phyloP scores from a whole-genome alignment of 2,797 vertebrate genomes.

The Uromys caudimaculatus region DNA sequence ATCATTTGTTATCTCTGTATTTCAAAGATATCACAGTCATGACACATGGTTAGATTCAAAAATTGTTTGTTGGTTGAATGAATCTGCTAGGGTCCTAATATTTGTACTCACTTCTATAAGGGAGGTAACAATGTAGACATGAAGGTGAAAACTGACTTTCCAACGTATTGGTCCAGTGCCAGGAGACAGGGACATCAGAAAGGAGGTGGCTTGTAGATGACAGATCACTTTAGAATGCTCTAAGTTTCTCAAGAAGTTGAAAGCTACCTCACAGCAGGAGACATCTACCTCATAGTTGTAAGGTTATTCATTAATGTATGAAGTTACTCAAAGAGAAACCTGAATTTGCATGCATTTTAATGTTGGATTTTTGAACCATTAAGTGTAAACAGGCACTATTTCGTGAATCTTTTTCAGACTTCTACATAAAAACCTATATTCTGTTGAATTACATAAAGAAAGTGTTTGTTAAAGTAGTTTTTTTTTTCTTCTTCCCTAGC shows the following conservation, averaged over 20 bases:
- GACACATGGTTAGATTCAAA: slow-evolving; percentile 8
- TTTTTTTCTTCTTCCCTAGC: neutral
- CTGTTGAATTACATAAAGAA: neutral
- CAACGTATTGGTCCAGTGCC: neutral
- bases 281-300: slow-evolving; percentile 32
- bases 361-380: slow-evolving; percentile 49
- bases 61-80: slow-evolving; percentile 2
- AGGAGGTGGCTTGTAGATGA: neutral
- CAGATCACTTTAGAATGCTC: slow-evolving; percentile 5
- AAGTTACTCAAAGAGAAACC: neutral
- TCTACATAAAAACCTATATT: slow-evolving; percentile 39
- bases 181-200: neutral
- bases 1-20: slow-evolving; percentile 17
- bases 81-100: slow-evolving; percentile 11
- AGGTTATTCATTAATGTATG: slow-evolving; percentile 18
- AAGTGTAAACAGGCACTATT: slow-evolving; percentile 10
- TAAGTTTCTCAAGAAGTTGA: neutral
- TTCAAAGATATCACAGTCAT: neutral
- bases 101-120: neutral
- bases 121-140: neutral
- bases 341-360: slow-evolving; percentile 31
- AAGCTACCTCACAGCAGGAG: slow-evolving; percentile 4
- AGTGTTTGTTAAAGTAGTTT: slow-evolving; percentile 4
- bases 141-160: slow-evolving; percentile 8
- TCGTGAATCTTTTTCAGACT: slow-evolving; percentile 26